Conservation (phyloP, 30 jellyfish, hydroid and myxozoan species). For the Cassiopea xamachana region DNA sequence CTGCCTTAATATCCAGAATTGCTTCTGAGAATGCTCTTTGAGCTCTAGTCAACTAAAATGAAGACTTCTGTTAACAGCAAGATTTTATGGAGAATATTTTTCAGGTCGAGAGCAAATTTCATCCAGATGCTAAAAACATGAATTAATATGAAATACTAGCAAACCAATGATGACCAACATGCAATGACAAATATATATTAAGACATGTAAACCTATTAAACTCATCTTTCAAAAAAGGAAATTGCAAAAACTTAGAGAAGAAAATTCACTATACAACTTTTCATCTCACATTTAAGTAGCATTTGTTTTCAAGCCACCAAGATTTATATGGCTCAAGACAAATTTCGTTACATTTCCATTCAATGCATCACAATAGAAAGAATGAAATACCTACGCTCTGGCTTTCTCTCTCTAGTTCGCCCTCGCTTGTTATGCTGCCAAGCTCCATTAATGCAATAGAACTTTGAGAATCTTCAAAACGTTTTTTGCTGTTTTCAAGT, state of each 20-base stretch:
- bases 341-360: too few relatives aligned
- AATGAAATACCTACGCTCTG: too few relatives aligned
- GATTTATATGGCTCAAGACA: too few relatives aligned
- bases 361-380: too few relatives aligned
- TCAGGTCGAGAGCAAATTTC: too few relatives aligned
- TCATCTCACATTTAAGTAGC: too few relatives aligned
- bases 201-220: too few relatives aligned
- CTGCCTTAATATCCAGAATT: slow-evolving; percentile 53
- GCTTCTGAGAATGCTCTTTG: slow-evolving; percentile 30
- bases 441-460: slow-evolving; percentile 9
- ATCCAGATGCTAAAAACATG: too few relatives aligned
- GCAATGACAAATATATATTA: too few relatives aligned
- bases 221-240: too few relatives aligned
- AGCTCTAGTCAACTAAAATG: slow-evolving; percentile 29
- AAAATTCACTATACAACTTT: not conserved
- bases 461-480: not conserved
- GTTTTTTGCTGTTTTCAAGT: slow-evolving; percentile 35
- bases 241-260: not conserved
- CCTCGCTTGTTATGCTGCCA: not conserved
- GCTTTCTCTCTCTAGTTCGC: slow-evolving; percentile 48
- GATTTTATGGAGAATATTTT: not conserved
- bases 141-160: too few relatives aligned
- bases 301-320: not conserved
- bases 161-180: too few relatives aligned
- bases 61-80: not conserved